Base-by-base conservation (phyloP, 2,888 invertebrate genomes). In the Osedax frankpressi region DNA sequence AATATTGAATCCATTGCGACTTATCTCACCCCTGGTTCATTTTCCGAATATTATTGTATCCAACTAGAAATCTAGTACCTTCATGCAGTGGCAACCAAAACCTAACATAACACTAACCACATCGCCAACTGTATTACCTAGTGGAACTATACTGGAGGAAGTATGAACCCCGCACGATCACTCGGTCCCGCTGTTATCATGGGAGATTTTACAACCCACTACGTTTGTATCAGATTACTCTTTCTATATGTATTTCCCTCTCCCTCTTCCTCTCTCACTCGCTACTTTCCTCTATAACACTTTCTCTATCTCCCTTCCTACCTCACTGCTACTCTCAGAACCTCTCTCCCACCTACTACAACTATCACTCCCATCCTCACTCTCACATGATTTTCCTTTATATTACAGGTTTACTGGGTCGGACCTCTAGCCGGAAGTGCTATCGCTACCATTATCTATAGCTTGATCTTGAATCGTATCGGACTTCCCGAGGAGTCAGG, bases 391-490 rank as follows among this genome's bases (percentile, higher is more conserved):
- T 44, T 44, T 44, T 44, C 44, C 44, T 44, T 44, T 44, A 6
- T 3, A 24, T n/a, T 75, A 1, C 79, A 81, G 81, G 79, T 82
- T 2, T 82, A 82, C 75, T 82, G 82, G 82, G 72, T 81, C 2
- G 82, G 81, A 0, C 82, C 82, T 2, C 59, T 81, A 0, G 30
- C 79, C 0, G 82, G 82, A 0, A 81, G 81, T 0, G 73, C 78
- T 1, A 63, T 78, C 1, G 82, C 81, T 2, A 81, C 78, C 11
- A 72, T 82, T 2, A 59, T 82, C 26, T 82, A 82, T 74, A 44
- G 44, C 19, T 19, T 44, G 6, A 11, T 6, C 44, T 44, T 44
- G 44, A 44, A 44, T 44, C 44, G 44, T 6, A 44, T 44, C 44
- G 44, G 44, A 44, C 44, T 44, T 44, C 44, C 44, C 11, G 44